Base-by-base conservation (phyloP, 2,113 vertebrate species). In the Gulo gulo region DNA sequence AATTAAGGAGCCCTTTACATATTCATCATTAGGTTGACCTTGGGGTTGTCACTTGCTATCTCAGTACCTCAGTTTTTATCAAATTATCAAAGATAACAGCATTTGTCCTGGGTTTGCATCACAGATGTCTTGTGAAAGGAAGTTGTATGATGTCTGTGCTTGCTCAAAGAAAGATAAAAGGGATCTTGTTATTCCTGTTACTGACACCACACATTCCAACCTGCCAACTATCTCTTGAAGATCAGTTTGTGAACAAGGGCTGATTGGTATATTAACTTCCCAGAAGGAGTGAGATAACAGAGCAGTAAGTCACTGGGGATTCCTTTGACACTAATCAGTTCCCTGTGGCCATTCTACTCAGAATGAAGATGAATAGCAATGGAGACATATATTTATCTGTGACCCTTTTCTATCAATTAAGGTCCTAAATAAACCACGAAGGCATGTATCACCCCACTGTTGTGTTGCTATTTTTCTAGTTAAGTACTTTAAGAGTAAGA, bases 371-470 rank as follows among this genome's bases (percentile, higher is more conserved):
- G 36, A 92, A 65, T 15, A 47, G 81, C 42, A 55, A 31, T 67
- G 36, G 74, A 92, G n/a, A 71, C 4, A 39, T 9, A 2, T 76
- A 79, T 81, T 79, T 39, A 92, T 34, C 80, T 61, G 15, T 55
- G 57, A 59, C 63, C n/a, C 36, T 57, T 84, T 84, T 42, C 91
- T 81, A 94, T 82, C 83, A 97, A 52, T 96, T 94, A 97, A 88
- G 11, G 42, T 78, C 42, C 57, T 52, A 45, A 96, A 90, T 42
- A 67, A 97, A 73, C 71, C 71, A 88, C 57, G 82, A 39, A 59
- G 74, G n/a, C 71, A 81, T 92, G 55, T 61, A 36, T 96, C 86
- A 69, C 57, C 24, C 93, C 42, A 52, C 65, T 73, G 21, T 29
- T 50, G 23, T 20, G 1, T n/a, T 39, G 23, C 34, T 90, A 16